A percentile compares a stretch with the other conserved stretches of the same genome.
Conservation (phyloP, 2,113 vertebrate genomes). For the Seriola rivoliana region DNA sequence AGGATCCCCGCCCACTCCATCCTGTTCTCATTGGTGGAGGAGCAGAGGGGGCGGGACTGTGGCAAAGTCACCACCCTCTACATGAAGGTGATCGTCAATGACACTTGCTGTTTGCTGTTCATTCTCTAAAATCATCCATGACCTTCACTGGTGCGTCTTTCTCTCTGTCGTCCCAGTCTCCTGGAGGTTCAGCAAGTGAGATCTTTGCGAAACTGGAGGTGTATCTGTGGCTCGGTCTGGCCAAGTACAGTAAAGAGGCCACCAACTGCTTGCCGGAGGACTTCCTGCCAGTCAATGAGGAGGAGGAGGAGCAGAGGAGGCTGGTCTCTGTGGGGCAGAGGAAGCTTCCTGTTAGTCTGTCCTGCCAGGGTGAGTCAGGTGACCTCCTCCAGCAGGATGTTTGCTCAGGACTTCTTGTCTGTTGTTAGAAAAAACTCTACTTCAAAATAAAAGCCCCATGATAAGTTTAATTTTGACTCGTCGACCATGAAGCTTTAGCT, state of each 20-base stretch:
- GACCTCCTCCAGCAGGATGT: neutral
- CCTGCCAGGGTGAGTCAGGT: constrained; percentile 86
- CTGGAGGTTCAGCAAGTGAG: constrained; percentile 86
- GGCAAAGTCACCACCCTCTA: constrained; percentile 90
- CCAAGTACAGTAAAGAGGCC: constrained; percentile 90
- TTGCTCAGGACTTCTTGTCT: neutral
- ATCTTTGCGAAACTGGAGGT: constrained; percentile 94
- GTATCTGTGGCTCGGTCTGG: constrained; percentile 93
- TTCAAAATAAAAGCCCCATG: constrained; percentile 3
- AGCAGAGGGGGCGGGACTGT: constrained; percentile 92
- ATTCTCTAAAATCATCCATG: neutral
- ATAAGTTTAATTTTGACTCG: neutral
- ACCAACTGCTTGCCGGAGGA: constrained; percentile 87
- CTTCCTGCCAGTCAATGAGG: constrained; percentile 85
- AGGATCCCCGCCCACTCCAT: constrained; percentile 89
- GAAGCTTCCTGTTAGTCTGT: constrained; percentile 84
- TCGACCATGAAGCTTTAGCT: neutral
- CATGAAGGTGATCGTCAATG: constrained; percentile 86
- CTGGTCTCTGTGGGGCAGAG: neutral
- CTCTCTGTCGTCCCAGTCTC: constrained; percentile 75
- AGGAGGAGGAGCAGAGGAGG: constrained; percentile 39
- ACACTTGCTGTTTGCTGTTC: neutral
- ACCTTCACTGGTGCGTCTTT: neutral
- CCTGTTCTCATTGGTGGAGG: constrained; percentile 93
- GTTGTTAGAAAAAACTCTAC: neutral